phyloP scores from a whole-genome alignment of 53 echinoderm and acorn worm species.

The Temnopleurus reevesii region DNA sequence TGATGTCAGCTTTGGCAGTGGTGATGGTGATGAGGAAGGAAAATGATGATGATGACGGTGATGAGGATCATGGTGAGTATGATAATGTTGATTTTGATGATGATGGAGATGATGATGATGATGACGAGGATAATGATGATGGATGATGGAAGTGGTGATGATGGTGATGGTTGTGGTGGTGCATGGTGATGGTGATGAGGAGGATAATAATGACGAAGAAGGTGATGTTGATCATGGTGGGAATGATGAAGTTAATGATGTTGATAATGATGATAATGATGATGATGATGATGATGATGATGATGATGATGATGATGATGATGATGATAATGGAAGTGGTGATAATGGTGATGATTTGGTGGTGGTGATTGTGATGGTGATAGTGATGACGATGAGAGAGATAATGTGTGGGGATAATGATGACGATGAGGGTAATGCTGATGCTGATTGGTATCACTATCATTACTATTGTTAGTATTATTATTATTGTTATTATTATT shows the following conservation, averaged over 20 bases:
- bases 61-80: background rate
- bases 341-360: background rate
- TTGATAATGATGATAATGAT: background rate
- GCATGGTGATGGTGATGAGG: background rate
- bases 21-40: background rate
- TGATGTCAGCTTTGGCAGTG: background rate
- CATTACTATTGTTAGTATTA: too few species aligned
- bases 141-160: background rate
- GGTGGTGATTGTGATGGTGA: background rate
- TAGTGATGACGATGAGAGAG: background rate
- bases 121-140: background rate
- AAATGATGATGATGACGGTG: background rate
- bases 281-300: background rate
- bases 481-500: too few species aligned
- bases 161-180: background rate
- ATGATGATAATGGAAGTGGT: background rate
- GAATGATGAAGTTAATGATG: background rate
- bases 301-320: background rate
- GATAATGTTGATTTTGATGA: too few species aligned
- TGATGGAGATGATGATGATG: background rate
- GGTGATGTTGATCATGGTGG: background rate
- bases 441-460: too few species aligned
- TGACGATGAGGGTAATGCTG: too few species aligned
- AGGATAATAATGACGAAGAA: background rate
- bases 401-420: background rate